Conservation (phyloP, 2,888 invertebrate species). For the Drosophila heteroneura region DNA sequence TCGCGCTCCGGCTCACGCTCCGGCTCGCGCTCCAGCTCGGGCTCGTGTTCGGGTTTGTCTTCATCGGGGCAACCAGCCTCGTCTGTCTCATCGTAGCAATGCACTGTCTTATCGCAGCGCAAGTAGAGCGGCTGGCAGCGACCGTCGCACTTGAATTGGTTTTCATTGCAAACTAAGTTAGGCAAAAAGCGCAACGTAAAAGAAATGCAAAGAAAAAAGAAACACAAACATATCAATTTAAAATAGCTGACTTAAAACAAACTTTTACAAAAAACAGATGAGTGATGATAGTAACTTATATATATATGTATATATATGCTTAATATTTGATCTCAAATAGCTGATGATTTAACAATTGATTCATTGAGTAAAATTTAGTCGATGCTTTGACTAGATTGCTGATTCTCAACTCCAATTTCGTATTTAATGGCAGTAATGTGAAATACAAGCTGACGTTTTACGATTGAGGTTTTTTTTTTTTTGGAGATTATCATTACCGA, state of each 20-base stretch:
- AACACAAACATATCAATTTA: slow-evolving; percentile 13
- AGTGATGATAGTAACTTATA: neutral
- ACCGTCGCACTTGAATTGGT: slow-evolving; percentile 88
- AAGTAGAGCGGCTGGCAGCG: slow-evolving; percentile 87
- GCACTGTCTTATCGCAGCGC: slow-evolving; percentile 87
- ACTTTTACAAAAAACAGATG: slow-evolving; percentile 7
- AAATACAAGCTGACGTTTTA: neutral
- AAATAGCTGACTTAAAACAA: slow-evolving; percentile 27
- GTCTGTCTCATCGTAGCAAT: slow-evolving; percentile 89
- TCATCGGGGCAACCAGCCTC: slow-evolving; percentile 87
- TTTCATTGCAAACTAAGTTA: slow-evolving; percentile 76
- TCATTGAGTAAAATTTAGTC: neutral
- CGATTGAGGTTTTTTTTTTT: neutral
- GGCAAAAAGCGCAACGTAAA: slow-evolving; percentile 40
- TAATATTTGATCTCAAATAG: slow-evolving; percentile 15
- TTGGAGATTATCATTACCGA: slow-evolving; percentile 44
- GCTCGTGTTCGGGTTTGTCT: slow-evolving; percentile 72
- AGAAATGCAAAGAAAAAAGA: slow-evolving; percentile 40
- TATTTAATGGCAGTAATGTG: slow-evolving; percentile 3
- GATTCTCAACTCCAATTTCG: neutral
- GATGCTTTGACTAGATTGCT: neutral
- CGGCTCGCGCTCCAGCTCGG: slow-evolving; percentile 8
- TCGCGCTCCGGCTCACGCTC: neutral
- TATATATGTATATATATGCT: neutral
- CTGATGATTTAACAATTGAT: neutral